phyloP scores from a whole-genome alignment of 1,140 invertebrate species.

The Drosophila asahinai region DNA sequence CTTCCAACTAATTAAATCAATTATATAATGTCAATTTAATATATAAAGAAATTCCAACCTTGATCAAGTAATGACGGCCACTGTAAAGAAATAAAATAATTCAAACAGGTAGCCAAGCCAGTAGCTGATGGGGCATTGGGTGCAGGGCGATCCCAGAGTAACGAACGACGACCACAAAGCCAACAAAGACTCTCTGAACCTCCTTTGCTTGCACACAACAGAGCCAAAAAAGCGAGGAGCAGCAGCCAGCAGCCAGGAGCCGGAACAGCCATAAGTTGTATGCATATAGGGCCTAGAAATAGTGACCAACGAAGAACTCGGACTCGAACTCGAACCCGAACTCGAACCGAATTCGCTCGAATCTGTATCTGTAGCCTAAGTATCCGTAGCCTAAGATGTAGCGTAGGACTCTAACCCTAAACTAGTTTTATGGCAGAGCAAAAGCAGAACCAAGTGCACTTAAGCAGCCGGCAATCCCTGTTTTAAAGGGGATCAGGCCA shows the following conservation, averaged over 20 bases:
- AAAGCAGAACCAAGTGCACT: slow-evolving; percentile 43
- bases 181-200: slow-evolving; percentile 84
- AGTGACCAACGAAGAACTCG: slow-evolving; percentile 8
- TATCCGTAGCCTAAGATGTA: slow-evolving; percentile 27
- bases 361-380: slow-evolving; percentile 30
- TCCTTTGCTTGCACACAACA: slow-evolving; percentile 56
- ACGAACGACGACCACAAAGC: slow-evolving; percentile 71
- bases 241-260: slow-evolving; percentile 27
- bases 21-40: neutral
- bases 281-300: slow-evolving; percentile 66
- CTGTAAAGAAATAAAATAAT: slow-evolving; percentile 13
- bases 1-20: neutral
- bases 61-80: neutral
- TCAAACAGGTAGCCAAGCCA: neutral
- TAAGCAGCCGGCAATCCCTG: slow-evolving; percentile 28
- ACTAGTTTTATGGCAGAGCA: slow-evolving; percentile 50
- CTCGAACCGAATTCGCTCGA: slow-evolving; percentile 20
- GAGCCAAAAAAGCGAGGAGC: slow-evolving; percentile 39
- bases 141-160: slow-evolving; percentile 14
- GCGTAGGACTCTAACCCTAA: slow-evolving; percentile 39
- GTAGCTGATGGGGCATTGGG: slow-evolving; percentile 4
- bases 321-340: slow-evolving; percentile 14
- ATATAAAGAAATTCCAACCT: neutral
- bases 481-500: slow-evolving; percentile 33
- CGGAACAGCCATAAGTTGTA: slow-evolving; percentile 79